Conservation (phyloP, 1,140 invertebrate genomes). For the Popillia japonica region DNA sequence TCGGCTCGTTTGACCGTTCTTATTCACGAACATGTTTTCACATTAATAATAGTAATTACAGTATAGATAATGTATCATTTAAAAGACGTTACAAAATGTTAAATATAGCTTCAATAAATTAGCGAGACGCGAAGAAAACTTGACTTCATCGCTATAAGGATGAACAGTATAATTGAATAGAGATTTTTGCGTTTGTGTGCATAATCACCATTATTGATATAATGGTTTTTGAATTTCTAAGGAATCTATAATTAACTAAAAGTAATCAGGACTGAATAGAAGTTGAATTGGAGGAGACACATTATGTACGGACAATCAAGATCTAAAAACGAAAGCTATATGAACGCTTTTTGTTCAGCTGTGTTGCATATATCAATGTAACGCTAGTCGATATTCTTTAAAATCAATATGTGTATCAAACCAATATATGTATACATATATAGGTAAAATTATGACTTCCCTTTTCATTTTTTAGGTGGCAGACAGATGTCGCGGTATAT, state of each 20-base stretch:
- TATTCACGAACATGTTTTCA: slow-evolving; percentile 31
- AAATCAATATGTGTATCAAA: too few species aligned
- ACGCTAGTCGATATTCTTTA: too few species aligned
- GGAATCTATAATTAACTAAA: not conserved
- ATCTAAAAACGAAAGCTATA: too few species aligned
- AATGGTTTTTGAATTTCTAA: not conserved
- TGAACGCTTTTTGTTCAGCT: too few species aligned
- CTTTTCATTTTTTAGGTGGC: too few species aligned
- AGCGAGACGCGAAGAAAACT: not conserved
- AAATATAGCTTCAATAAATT: slow-evolving; percentile 14
- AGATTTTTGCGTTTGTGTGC: not conserved
- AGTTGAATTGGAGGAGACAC: not conserved
- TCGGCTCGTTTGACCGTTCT: slow-evolving; percentile 13
- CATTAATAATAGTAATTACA: slow-evolving; percentile 31
- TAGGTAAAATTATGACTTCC: too few species aligned
- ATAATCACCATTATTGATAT: slow-evolving; percentile 12
- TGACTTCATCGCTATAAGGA: not conserved
- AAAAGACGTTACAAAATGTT: slow-evolving; percentile 8
- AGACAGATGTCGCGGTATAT: too few species aligned
- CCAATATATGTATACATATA: too few species aligned
- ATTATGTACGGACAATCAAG: not conserved
- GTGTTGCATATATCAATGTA: too few species aligned
- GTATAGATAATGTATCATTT: slow-evolving; percentile 35
- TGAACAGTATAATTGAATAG: not conserved
- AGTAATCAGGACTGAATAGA: not conserved